These are phyloP conservation scores for Salvelinus namaycush DNA, from an alignment of 2,113 vertebrate species.

Conservation along the genomic window DNA sequence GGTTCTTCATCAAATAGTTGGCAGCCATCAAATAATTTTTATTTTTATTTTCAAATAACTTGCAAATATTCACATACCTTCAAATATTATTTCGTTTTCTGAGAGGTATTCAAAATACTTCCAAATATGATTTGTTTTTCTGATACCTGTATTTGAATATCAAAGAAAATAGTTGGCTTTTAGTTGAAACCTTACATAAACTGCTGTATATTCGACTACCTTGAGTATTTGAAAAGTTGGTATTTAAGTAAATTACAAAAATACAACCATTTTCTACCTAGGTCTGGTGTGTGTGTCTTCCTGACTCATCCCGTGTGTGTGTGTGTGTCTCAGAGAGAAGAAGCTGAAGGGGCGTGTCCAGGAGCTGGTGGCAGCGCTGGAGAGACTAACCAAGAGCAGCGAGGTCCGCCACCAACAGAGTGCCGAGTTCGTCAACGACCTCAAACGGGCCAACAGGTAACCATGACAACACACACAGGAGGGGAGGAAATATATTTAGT, in stretches of 20 bases:
- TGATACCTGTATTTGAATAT: too few relatives aligned
- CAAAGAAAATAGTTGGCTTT: too few relatives aligned
- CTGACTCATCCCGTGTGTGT: constrained; percentile 68
- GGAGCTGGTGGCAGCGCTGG: constrained; percentile 83
- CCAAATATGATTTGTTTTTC: too few relatives aligned
- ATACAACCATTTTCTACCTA: too few relatives aligned
- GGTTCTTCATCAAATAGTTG: constrained; percentile 67
- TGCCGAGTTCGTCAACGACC: constrained; percentile 85
- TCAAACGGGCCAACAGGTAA: constrained; percentile 90
- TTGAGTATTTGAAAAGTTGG: too few relatives aligned
- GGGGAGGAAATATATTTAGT: not conserved
- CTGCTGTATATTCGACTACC: too few relatives aligned
- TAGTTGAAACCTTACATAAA: too few relatives aligned
- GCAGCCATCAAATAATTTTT: constrained; percentile 17
- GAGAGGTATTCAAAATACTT: too few relatives aligned
- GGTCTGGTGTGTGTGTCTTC: constrained; percentile 24
- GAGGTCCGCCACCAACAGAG: constrained; percentile 87
- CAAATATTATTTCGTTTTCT: too few relatives aligned
- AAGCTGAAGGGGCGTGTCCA: constrained; percentile 85
- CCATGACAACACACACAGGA: not conserved
- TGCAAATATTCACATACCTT: too few relatives aligned
- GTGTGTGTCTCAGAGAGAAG: constrained; percentile 77
- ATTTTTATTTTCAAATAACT: too few relatives aligned
- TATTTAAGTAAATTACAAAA: too few relatives aligned
- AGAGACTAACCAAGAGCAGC: constrained; percentile 86